Evolutionary conservation across 2,888 invertebrate species (phyloP), one percentile per base, ranked within the genome.

Genomic region (Mesorhabditis spiculigera): DNA sequence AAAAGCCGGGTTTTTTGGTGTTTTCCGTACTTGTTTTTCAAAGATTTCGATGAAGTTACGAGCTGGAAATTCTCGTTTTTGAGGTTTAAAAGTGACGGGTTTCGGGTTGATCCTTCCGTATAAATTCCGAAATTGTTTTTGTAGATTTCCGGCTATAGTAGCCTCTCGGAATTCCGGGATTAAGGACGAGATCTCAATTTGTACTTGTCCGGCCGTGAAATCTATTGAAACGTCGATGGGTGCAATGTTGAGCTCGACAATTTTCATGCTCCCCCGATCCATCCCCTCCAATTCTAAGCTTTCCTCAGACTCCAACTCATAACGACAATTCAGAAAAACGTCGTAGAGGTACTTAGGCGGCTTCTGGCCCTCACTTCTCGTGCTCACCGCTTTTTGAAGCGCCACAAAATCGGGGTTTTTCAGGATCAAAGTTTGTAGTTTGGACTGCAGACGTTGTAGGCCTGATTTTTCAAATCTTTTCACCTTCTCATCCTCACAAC

Each of bases 271-370:
- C 3, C 58, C n/a, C n/a, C 1, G 10, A 50, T 50, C 58, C 58
- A 50, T 50, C n/a, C 58, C 58, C 3, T 50, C 58, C n/a, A 50
- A 50, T 13, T 50, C 8, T n/a, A 50, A 50, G n/a, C n/a, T 67
- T 41, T 71, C 72, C 58, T 71, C 75, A 58, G 65, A 73, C 63
- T 80, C 80, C 69, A 83, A 66, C 41, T 76, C 78, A 68, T 83
- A 83, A 6, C 83, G 75, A 63, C 81, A 81, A 67, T 83, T 83
- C 10, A 83, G 50, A 67, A 75, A 81, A 41, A 82, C 74, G 0
- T 79, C 74, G 64, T 75, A 78, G 5, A 5, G 58, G 5, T n/a
- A 13, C 28, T 28, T 68, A 5, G 3, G 68, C 44, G 8, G 65
- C 68, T 45, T 65, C 64, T 43, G 10, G 63, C 3, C 3, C 63